Base-by-base conservation (phyloP, 2,113 vertebrate genomes). In the Podarcis cretensis region DNA sequence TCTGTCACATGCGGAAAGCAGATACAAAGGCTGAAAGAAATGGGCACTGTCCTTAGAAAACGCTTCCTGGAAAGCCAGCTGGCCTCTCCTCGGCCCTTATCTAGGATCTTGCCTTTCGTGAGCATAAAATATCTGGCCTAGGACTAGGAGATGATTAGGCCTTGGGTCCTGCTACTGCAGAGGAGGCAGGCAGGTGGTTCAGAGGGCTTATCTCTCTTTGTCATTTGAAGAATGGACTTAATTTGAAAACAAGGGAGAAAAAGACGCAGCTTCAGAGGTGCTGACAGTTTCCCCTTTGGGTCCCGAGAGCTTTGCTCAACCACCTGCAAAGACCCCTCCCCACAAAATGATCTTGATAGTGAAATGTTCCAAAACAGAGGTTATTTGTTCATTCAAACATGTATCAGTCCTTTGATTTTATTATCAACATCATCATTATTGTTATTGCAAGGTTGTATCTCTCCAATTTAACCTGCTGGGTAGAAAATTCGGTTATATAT, bases 191-290 rank as follows among this genome's bases (percentile, higher is more conserved):
- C 75, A 78, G 89, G 76, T 92, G 77, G 37, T 80, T 92, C 83
- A 83, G 71, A 81, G 85, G 90, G 83, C 77, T 89, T 90, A 23
- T 90, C 88, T 93, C 9, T 90, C 27, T 18, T 10, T 82, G 81
- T 93, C 90, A 88, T 76, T 81, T 82, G 84, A 90, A 91, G 85
- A 91, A 89, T 91, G 66, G 71, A 87, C 57, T 88, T 87, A 91
- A 85, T 87, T 92, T 83, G 84, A 37, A 84, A 71, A 78, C 37
- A 43, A 81, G 88, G 37, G 76, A 48, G 5, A 25, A 23, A 25
- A 43, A 43, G 40, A 27, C 37, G 10, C 48, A 88, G 75, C 48
- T 63, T 73, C 86, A 73, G 74, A 87, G 69, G 68, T 65, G 32
- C 59, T 92, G 37, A 4, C 40, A 78, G 37, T 25, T 78, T 40